Percentiles rank a stretch among this genome's conserved stretches.
Conservation (phyloP, 2,797 vertebrate species). For the Pantherophis vulpinus region DNA sequence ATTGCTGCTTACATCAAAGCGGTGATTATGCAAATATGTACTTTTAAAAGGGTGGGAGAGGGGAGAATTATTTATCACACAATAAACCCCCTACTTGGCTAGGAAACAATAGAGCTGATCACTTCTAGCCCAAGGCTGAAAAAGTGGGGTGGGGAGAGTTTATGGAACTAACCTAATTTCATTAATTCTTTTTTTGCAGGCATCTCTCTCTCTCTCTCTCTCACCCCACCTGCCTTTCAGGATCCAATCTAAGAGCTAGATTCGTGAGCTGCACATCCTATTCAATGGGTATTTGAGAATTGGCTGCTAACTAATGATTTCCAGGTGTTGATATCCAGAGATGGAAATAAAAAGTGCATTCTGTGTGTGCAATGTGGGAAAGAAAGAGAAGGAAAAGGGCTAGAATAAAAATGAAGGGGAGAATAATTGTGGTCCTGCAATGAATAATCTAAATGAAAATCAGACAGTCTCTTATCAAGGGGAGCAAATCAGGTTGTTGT, state of each 20-base stretch:
- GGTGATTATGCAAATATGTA: constrained; percentile 77
- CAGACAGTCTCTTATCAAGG: neutral
- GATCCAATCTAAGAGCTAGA: constrained; percentile 45
- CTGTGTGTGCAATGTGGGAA: neutral
- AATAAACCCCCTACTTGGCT: constrained; percentile 75
- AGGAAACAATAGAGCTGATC: constrained; percentile 74
- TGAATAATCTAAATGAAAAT: neutral
- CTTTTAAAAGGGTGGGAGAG: constrained; percentile 33
- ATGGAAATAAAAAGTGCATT: constrained; percentile 20
- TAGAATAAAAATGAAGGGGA: constrained; percentile 4
- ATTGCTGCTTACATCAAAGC: constrained; percentile 76
- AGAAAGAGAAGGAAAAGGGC: neutral
- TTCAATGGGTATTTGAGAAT: constrained; percentile 53
- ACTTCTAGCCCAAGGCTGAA: constrained; percentile 70
- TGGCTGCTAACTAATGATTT: constrained; percentile 60
- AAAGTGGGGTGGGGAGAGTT: constrained; percentile 19
- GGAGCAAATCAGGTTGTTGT: neutral
- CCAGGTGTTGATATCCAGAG: constrained; percentile 68
- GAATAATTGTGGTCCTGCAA: neutral
- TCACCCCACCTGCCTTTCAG: constrained; percentile 35
- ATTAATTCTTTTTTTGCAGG: constrained; percentile 80
- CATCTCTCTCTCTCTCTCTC: constrained; percentile 52
- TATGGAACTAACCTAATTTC: constrained; percentile 81
- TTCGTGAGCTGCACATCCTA: constrained; percentile 60
- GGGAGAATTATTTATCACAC: constrained; percentile 79